Conservation (phyloP, 2,797 vertebrate species). For the Pseudochirops corinnae region DNA sequence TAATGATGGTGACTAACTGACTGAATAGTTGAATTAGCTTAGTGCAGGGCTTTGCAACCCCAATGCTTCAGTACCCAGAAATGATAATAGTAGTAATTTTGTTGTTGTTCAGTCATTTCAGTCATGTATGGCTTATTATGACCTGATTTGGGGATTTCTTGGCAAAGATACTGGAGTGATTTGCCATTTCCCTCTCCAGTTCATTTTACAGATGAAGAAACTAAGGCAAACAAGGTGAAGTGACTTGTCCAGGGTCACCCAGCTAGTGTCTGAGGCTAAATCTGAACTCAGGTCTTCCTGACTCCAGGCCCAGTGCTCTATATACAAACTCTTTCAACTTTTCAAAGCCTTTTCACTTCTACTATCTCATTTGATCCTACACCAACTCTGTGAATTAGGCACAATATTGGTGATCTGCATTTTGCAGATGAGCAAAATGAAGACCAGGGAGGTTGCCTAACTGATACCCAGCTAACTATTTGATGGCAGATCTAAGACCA, state of each 20-base stretch:
- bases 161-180: not conserved
- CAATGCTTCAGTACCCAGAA: not conserved
- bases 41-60: not conserved
- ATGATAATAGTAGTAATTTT: not conserved
- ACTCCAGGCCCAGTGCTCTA: not conserved
- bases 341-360: not conserved
- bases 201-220: not conserved
- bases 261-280: not conserved
- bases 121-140: not conserved
- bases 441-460: not conserved
- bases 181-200: not conserved
- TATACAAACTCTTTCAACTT: not conserved
- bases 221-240: not conserved
- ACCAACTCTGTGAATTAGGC: not conserved
- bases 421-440: not conserved
- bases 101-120: not conserved
- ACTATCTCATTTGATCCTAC: not conserved
- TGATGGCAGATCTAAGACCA: not conserved
- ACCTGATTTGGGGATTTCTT: not conserved
- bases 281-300: not conserved
- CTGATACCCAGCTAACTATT: not conserved
- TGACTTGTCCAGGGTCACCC: not conserved
- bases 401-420: not conserved
- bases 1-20: not conserved
- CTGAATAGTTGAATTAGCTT: not conserved